Percentiles rank a stretch among this genome's conserved stretches.
Evolutionary conservation across 2,888 invertebrate genomes (phyloP).

Genomic region (Scrobipalpa atriplicella): DNA sequence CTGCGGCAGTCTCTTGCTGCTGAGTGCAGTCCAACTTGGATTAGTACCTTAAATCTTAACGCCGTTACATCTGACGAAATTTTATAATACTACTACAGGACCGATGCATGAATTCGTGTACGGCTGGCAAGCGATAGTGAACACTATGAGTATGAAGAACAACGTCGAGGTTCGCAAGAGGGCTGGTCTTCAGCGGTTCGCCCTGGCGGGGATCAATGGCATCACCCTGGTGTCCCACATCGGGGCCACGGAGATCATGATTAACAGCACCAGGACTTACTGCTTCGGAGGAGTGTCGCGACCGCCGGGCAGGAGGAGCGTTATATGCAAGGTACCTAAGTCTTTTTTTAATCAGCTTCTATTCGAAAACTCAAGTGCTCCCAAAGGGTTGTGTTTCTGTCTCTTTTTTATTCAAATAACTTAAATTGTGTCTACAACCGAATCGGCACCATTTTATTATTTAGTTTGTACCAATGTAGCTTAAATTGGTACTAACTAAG

Average conservation of each 20-base stretch:
- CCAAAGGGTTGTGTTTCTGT: no score
- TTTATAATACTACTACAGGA: constrained; percentile 45
- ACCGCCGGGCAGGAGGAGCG: constrained; percentile 70
- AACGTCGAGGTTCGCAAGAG: constrained; percentile 77
- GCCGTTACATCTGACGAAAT: neutral
- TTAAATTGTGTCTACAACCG: no score
- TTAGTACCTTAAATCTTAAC: neutral
- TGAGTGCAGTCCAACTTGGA: no score
- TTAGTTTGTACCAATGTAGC: no score
- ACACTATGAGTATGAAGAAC: constrained; percentile 79
- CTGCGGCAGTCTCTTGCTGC: no score
- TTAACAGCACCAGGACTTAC: constrained; percentile 72
- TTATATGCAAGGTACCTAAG: constrained; percentile 72
- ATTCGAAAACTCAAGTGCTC: no score
- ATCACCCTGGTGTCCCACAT: constrained; percentile 75
- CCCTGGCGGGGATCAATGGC: constrained; percentile 76
- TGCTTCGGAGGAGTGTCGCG: constrained; percentile 75
- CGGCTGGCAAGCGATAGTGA: constrained; percentile 79
- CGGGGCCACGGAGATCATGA: constrained; percentile 78
- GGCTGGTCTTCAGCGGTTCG: constrained; percentile 74
- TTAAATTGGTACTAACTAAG: no score
- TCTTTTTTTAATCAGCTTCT: no score
- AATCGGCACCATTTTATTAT: no score
- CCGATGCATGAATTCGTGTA: constrained; percentile 79
- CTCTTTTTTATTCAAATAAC: no score